These are phyloP conservation scores for Onychostruthus taczanowskii DNA, from an alignment of 2,113 vertebrate genomes.

Conservation along the genomic window DNA sequence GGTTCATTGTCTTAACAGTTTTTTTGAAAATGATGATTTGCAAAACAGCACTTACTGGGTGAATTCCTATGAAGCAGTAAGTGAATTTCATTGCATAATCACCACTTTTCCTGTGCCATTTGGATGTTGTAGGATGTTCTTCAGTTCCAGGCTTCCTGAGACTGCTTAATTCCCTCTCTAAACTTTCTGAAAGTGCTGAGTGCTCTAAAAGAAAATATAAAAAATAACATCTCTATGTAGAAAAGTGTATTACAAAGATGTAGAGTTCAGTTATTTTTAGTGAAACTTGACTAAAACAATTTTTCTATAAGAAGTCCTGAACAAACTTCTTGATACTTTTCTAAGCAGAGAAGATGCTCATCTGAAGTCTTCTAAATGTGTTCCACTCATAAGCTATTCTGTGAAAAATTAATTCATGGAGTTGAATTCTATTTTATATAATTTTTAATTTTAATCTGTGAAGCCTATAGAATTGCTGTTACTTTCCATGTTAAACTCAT, in stretches of 20 bases:
- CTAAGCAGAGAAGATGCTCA: neutral
- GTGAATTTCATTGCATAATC: neutral
- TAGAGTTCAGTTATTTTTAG: neutral
- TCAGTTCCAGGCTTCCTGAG: neutral
- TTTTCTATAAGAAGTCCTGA: neutral
- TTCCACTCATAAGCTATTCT: neutral
- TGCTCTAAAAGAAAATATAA: neutral
- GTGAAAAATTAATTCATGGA: neutral
- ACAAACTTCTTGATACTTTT: neutral
- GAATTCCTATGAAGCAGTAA: neutral
- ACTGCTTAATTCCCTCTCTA: neutral
- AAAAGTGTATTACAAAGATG: neutral
- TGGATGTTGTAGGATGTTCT: neutral
- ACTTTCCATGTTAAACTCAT: accelerated
- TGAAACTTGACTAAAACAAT: neutral
- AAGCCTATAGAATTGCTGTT: neutral
- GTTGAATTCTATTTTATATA: neutral
- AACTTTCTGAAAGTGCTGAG: neutral
- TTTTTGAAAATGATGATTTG: neutral
- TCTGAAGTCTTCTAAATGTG: neutral
- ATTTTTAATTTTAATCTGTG: neutral
- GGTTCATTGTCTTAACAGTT: neutral
- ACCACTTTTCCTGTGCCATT: neutral
- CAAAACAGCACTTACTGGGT: neutral
- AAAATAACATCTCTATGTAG: neutral